These are phyloP conservation scores for Agrotis ipsilon DNA, from an alignment of 2,888 invertebrate genomes.

Conservation along the genomic window DNA sequence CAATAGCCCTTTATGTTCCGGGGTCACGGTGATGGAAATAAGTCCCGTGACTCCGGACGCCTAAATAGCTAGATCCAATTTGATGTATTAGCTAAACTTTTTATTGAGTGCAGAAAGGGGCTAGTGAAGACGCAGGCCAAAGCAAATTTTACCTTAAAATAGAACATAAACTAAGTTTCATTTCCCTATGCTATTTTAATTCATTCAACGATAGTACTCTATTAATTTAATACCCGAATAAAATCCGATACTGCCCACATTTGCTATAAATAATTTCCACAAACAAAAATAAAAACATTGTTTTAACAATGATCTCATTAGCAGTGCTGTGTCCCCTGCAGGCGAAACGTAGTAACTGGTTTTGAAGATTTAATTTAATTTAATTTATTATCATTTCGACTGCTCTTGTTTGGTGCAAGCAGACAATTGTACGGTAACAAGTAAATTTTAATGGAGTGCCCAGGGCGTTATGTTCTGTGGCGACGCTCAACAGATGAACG, in stretches of 20 bases:
- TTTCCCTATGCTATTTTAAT: no score
- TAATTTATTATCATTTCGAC: conserved; percentile 48
- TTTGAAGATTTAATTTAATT: conserved; percentile 43
- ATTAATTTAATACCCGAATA: not conserved
- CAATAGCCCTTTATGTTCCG: no score
- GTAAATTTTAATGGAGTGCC: conserved; percentile 51
- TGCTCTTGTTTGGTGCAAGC: conserved; percentile 41
- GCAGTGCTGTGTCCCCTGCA: conserved; percentile 37
- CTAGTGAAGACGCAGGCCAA: no score
- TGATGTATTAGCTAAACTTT: no score
- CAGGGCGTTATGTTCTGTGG: conserved; percentile 38
- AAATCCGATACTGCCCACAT: not conserved
- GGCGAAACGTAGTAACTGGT: conserved; percentile 33
- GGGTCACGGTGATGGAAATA: no score
- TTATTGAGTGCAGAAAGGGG: no score
- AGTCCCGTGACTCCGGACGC: no score
- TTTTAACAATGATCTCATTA: conserved; percentile 59
- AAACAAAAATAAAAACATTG: conserved; percentile 37
- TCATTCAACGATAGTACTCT: not conserved
- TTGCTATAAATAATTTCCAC: conserved; percentile 3
- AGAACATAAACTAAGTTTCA: no score
- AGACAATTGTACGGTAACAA: conserved; percentile 40
- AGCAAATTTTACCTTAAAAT: no score
- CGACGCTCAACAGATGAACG: conserved; percentile 26
- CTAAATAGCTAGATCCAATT: no score